These are phyloP conservation scores for rat (Rattus norvegicus) DNA, from an alignment of 2,113 vertebrate genomes.

Conservation along the genomic window DNA sequence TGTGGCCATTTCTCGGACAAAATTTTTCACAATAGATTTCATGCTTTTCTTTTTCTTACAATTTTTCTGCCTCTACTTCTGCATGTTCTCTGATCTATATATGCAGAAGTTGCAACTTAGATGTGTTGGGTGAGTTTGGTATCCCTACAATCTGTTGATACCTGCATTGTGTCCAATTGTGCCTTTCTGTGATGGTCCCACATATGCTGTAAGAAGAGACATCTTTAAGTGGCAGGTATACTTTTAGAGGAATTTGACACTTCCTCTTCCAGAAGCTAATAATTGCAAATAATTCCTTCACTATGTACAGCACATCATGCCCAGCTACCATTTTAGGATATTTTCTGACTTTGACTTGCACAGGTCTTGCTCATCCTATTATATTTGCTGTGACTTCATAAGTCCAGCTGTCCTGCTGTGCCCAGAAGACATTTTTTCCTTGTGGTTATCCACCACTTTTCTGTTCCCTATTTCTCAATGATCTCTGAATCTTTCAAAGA, in stretches of 20 bases:
- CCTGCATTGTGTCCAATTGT: not conserved
- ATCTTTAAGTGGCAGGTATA: not conserved
- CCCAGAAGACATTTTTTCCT: not conserved
- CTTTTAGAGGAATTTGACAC: not conserved
- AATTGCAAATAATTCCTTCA: not conserved
- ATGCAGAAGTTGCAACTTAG: not conserved
- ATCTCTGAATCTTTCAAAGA: not conserved
- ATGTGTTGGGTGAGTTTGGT: not conserved
- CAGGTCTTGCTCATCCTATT: not conserved
- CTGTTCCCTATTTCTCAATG: not conserved
- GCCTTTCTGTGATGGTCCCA: not conserved
- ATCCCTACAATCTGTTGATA: not conserved
- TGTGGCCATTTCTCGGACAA: not conserved
- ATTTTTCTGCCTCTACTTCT: not conserved
- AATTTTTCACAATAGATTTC: not conserved
- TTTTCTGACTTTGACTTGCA: not conserved
- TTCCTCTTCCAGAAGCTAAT: not conserved
- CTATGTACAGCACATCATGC: not conserved
- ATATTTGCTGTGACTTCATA: not conserved
- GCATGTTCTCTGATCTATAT: not conserved
- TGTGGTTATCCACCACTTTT: not conserved
- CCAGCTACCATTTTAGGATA: not conserved
- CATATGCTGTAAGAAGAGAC: not conserved
- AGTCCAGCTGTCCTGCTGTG: not conserved
- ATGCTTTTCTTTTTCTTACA: not conserved